phyloP scores from a whole-genome alignment of 1,140 invertebrate species.

The Gyrodactylus bullatarudis region DNA sequence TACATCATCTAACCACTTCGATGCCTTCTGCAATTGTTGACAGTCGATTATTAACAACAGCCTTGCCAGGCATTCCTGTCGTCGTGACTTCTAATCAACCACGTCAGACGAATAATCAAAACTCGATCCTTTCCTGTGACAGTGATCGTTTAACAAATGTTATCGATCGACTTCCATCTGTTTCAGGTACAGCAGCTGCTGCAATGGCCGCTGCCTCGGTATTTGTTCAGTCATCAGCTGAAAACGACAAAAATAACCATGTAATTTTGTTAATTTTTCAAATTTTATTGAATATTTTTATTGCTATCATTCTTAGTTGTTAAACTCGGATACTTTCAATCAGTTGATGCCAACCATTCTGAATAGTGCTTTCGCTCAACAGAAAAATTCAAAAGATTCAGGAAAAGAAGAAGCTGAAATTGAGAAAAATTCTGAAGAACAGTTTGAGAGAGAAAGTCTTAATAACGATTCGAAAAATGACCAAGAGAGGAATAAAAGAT shows the following conservation, averaged over 20 bases:
- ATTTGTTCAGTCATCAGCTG: neutral
- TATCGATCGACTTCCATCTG: neutral
- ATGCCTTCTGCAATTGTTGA: neutral
- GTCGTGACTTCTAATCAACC: neutral
- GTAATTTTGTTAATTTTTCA: neutral
- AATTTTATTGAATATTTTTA: neutral
- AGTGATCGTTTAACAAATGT: too few species aligned
- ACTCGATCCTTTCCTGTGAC: neutral
- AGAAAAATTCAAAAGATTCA: too few species aligned
- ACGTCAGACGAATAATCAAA: too few species aligned
- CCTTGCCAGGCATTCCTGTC: neutral
- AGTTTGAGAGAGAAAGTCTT: too few species aligned
- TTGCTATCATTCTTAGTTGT: neutral
- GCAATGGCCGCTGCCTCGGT: neutral
- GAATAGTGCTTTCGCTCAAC: neutral
- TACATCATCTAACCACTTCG: neutral
- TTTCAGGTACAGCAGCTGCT: neutral
- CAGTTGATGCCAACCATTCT: neutral
- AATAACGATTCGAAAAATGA: too few species aligned
- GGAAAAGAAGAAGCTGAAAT: too few species aligned
- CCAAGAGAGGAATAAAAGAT: too few species aligned
- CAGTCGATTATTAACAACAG: neutral
- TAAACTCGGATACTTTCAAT: neutral
- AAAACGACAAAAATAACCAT: neutral
- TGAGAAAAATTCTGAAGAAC: too few species aligned